A percentile compares a stretch with the other conserved stretches of the same genome.
Conservation (phyloP, 2,797 vertebrate genomes). For the Ibycter americanus region DNA sequence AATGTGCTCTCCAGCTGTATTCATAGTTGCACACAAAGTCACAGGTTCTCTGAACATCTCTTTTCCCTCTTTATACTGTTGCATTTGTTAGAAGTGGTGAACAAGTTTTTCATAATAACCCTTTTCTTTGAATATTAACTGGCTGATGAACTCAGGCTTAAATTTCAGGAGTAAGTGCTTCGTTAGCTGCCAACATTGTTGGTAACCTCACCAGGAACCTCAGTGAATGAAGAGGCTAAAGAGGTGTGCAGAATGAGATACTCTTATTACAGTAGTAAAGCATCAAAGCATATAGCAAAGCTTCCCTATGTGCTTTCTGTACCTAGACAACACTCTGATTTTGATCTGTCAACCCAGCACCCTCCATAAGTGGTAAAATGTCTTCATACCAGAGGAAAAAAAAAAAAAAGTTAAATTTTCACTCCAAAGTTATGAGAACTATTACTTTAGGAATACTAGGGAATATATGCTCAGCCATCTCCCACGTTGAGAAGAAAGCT, state of each 20-base stretch:
- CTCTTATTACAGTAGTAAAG: background rate
- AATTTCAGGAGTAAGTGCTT: background rate
- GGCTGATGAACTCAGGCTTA: background rate
- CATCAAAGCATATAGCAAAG: background rate
- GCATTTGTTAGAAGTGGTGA: background rate
- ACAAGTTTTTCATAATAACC: background rate
- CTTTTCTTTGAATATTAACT: background rate
- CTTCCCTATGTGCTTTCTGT: background rate
- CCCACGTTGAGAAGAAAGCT: background rate
- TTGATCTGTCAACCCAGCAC: background rate
- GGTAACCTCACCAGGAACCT: background rate
- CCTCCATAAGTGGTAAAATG: background rate
- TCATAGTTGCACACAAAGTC: background rate
- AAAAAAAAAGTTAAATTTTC: background rate
- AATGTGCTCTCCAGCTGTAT: background rate
- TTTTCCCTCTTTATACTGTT: background rate
- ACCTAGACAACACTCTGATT: background rate
- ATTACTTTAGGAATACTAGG: background rate
- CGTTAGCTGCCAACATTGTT: background rate
- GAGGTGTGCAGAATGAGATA: background rate
- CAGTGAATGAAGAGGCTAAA: background rate
- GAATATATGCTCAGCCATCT: background rate
- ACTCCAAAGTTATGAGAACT: background rate
- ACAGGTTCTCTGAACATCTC: background rate
- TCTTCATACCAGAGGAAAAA: background rate